Base-by-base conservation (phyloP, 1,140 invertebrate genomes). In the Lucilia sericata region DNA sequence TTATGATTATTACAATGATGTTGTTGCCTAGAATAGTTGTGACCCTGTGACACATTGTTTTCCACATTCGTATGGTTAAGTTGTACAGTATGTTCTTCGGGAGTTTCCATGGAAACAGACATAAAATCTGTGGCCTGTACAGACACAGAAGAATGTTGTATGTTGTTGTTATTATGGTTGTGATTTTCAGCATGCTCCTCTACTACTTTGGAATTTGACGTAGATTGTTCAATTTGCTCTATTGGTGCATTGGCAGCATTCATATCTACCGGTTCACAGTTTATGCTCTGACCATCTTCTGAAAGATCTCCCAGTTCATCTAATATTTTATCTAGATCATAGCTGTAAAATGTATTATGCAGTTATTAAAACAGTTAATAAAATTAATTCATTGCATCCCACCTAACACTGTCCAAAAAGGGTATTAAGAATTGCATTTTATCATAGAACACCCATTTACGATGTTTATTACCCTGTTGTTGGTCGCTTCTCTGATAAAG, bases 361-460 rank as follows among this genome's bases (percentile, higher is more conserved):
- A 30, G 1, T 30, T 30, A 30, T 30, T 30, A 30, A 42, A 42
- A 42, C 1, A 30, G 25, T 42, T 42, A 42, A 10, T 42, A 42
- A 3, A 42, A 5, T 7, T 30, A 30, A 2, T 30, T 42, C 42
- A 42, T 8, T 10, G 87, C 42, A 3, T 42, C 10, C 42, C 82
- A 84, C 84, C 82, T 82, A 42, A 21, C 76, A 0, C 88, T 87
- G 34, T 92, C 91, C 30, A 92, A 86, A 10, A 92, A 91, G 0
- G 91, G 91, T 74, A 91, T 83, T 3, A 92, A 85, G 83, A 92
- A 92, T 19, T 87, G 83, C 91, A 92, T 92, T 17, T 90, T 89
- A 74, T 91, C 87, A 83, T 91, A 91, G 82, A 92, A 92, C 0
- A 91, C 89, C 92, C 92, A 92, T n/a, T 91, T 86, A 10, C 85